Base-by-base conservation (phyloP, 2,113 vertebrate species). In the Alligator sinensis region DNA sequence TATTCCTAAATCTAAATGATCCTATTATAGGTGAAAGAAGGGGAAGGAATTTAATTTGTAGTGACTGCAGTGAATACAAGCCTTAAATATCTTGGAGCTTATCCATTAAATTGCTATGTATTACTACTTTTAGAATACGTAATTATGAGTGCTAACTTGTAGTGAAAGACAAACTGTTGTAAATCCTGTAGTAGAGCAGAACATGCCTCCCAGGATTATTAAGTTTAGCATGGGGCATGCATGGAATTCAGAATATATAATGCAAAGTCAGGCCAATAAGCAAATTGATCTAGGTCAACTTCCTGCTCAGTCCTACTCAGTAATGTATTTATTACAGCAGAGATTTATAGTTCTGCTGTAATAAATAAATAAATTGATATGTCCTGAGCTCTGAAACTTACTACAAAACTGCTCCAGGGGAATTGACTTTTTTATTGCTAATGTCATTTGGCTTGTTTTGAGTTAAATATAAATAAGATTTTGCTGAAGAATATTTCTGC, bases 111-210 rank as follows among this genome's bases (percentile, higher is more conserved):
- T 47, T 38, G 13, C 24, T 7, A 0, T 6, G 47, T 18, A 55
- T 57, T 47, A 14, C 14, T 54, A 30, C 60, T 3, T 25, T 34
- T 78, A 6, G 63, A 9, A 62, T 62, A 62, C 61, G 24, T 25
- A 62, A 91, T 4, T 7, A 4, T 0, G 13, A 59, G 47, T 5
- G 54, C 86, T 61, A 75, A 11, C 61, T 22, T 22, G 57, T 62
- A 0, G 4, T 47, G 78, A 5, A 58, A 78, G 30, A 0, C 2
- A 15, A 68, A 34, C 34, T 6, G 22, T 2, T 21, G 0, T 2
- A n/a, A 27, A 3, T 0, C 0, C 9, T 8, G 2, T 75, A 68
- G 58, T 30, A 74, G 64, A 82, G 75, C 68, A 87, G 84, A 63
- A 47, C 2, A 7, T 10, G 59, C 83, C 61, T 30, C n/a, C 87